Conservation (phyloP, 2,797 vertebrate species). For the Pteronotus mesoamericanus region DNA sequence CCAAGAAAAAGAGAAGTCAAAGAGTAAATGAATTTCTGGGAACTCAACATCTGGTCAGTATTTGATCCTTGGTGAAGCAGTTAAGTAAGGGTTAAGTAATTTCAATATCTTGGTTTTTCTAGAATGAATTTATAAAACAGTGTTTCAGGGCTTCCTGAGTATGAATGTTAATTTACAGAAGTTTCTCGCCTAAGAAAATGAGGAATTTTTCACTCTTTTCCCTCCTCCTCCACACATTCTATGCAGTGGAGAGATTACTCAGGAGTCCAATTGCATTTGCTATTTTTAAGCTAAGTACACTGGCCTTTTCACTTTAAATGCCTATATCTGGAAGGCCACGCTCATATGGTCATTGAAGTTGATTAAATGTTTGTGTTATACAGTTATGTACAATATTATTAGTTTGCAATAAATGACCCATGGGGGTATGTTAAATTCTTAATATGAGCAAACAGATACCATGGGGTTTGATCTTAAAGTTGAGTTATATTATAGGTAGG, state of each 20-base stretch:
- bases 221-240: background rate
- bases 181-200: background rate
- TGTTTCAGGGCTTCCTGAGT: background rate
- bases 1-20: constrained; percentile 14
- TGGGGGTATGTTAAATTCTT: background rate
- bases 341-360: background rate
- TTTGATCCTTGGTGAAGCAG: background rate
- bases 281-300: background rate
- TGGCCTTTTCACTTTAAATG: constrained; percentile 3
- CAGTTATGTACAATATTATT: background rate
- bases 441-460: constrained; percentile 31
- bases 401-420: background rate
- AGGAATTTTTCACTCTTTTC: background rate
- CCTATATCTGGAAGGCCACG: background rate
- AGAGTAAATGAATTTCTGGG: background rate
- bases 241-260: background rate
- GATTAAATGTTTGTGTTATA: background rate
- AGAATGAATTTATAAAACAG: constrained; percentile 11
- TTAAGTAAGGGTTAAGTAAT: background rate
- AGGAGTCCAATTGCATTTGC: background rate
- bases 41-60: background rate
- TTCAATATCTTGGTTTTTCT: background rate
- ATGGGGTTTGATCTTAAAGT: background rate
- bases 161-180: background rate
- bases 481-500: background rate